A percentile compares a stretch with the other conserved stretches of the same genome.
Conservation (phyloP, 2,888 invertebrate species). For the Drosophila longiperda region DNA sequence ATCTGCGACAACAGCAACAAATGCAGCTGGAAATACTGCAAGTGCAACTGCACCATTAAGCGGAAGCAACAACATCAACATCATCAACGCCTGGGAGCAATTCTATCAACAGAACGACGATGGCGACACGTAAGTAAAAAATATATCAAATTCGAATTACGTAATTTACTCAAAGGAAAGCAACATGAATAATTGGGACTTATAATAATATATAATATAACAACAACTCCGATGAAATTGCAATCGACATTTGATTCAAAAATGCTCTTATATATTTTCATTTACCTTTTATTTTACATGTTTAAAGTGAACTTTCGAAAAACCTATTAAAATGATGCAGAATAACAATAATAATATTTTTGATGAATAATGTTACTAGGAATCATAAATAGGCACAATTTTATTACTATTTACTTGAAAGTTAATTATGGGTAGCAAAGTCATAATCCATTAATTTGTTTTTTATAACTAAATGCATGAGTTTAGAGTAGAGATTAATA, state of each 20-base stretch:
- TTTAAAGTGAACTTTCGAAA: neutral
- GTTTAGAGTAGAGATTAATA: neutral
- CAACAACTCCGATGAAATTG: neutral
- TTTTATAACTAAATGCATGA: neutral
- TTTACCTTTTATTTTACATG: neutral
- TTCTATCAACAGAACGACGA: constrained; percentile 92
- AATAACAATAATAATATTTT: no score
- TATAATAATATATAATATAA: no score
- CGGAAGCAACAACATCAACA: constrained; percentile 55
- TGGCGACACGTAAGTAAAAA: constrained; percentile 93
- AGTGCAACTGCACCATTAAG: constrained; percentile 62
- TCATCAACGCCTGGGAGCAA: constrained; percentile 87
- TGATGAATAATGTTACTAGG: neutral
- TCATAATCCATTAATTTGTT: neutral
- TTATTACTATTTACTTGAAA: neutral
- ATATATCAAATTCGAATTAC: constrained; percentile 42
- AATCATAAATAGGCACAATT: neutral
- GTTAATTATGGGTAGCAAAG: neutral
- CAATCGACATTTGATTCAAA: neutral
- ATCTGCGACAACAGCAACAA: constrained; percentile 31
- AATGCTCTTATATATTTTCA: neutral
- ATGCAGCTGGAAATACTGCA: constrained; percentile 45
- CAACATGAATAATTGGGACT: neutral
- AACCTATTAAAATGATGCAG: neutral
- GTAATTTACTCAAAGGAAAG: constrained; percentile 34